Conservation (phyloP, 1,140 invertebrate species). For the Cotesia glomerata region DNA sequence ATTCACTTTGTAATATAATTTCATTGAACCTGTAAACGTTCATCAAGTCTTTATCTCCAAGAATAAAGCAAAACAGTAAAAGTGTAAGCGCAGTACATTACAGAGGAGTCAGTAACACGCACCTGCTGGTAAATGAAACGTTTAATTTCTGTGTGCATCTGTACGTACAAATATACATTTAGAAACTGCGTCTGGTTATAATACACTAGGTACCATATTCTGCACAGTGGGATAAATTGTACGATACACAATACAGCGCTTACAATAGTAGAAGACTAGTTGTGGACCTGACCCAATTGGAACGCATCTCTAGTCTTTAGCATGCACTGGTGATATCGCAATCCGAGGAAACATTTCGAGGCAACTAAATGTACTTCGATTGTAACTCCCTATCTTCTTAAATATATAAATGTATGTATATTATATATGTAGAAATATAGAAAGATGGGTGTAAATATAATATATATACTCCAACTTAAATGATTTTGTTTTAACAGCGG, state of each 20-base stretch:
- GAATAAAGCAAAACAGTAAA: neutral
- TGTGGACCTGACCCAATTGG: conserved; percentile 47
- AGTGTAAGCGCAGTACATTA: neutral
- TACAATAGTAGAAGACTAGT: neutral
- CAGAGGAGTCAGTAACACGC: neutral
- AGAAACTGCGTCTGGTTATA: too few relatives aligned
- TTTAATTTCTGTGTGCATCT: neutral
- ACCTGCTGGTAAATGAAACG: neutral
- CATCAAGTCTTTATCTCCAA: too few relatives aligned
- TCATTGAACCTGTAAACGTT: too few relatives aligned
- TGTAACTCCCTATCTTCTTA: neutral
- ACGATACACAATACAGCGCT: neutral
- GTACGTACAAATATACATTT: neutral
- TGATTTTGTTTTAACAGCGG: conserved; percentile 43
- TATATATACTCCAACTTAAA: neutral
- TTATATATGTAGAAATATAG: too few relatives aligned
- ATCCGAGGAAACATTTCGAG: conserved; percentile 15
- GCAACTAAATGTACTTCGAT: neutral
- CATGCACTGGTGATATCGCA: conserved; percentile 1
- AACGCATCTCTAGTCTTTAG: conserved; percentile 23
- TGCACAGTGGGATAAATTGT: too few relatives aligned
- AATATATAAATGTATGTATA: too few relatives aligned
- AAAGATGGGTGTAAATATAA: too few relatives aligned
- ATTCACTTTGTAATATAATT: too few relatives aligned
- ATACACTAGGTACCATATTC: too few relatives aligned